Conservation (phyloP, 2,113 vertebrate genomes). For the Neogobius melanostomus region DNA sequence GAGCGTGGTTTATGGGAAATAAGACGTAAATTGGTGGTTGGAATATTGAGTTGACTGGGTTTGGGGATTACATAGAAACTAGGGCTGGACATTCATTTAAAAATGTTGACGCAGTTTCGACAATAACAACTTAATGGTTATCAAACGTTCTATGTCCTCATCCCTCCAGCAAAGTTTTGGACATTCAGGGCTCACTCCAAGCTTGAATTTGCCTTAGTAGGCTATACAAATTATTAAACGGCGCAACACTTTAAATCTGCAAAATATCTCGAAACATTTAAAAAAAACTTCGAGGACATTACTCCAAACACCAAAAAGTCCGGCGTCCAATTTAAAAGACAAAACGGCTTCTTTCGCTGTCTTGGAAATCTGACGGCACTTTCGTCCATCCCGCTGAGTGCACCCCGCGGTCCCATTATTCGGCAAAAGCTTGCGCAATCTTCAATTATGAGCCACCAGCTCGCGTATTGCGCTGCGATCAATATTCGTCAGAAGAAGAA, state of each 20-base stretch:
- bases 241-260: no score
- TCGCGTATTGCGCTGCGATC: conserved; percentile 13
- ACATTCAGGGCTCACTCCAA: no score
- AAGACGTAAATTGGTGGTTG: conserved; percentile 45
- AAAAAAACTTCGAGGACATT: background rate
- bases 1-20: conserved; percentile 50
- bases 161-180: no score
- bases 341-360: background rate
- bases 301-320: background rate
- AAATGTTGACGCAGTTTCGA: no score
- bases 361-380: background rate
- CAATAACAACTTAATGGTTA: no score
- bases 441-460: conserved; percentile 35
- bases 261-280: no score
- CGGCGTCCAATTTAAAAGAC: background rate
- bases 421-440: conserved; percentile 17
- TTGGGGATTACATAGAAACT: background rate
- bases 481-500: conserved; percentile 17
- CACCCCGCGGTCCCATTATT: conserved; percentile 10
- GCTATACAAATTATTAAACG: no score
- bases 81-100: no score
- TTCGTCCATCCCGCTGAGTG: conserved; percentile 10
- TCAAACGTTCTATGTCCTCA: no score
- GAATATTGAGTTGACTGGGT: conserved; percentile 42
- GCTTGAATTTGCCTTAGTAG: no score